Evolutionary conservation across 2,888 invertebrate genomes (phyloP).

Genomic region (Hypsopygia costalis): DNA sequence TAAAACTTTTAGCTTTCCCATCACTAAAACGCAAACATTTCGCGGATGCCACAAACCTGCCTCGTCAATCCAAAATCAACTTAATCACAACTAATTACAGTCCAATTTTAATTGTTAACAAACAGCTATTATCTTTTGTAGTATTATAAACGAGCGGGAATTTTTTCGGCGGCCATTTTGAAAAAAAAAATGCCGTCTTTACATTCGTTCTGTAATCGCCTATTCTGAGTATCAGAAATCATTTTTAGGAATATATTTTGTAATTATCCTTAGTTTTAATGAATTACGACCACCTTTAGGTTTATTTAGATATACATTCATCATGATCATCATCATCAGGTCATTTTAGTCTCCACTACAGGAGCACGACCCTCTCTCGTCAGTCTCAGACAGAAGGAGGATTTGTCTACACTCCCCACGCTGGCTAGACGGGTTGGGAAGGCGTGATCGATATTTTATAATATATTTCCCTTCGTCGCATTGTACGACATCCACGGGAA

Average conservation of each 20-base stretch:
- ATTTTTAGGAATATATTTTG: too few species aligned
- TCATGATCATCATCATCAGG: too few species aligned
- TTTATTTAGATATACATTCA: too few species aligned
- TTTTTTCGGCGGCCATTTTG: slow-evolving; percentile 34
- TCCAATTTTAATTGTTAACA: neutral
- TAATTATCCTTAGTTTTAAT: too few species aligned
- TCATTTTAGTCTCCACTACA: too few species aligned
- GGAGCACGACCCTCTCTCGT: too few species aligned
- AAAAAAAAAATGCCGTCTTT: slow-evolving; percentile 31
- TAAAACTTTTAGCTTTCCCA: slow-evolving; percentile 2
- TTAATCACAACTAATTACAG: neutral
- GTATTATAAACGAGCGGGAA: slow-evolving; percentile 1
- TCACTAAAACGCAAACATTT: slow-evolving; percentile 15
- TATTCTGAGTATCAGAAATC: slow-evolving; percentile 25
- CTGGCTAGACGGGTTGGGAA: too few species aligned
- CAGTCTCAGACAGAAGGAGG: too few species aligned
- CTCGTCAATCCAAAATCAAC: neutral
- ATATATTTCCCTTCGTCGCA: too few species aligned
- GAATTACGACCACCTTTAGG: slow-evolving; percentile 9
- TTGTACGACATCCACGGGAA: too few species aligned
- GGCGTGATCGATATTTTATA: too few species aligned
- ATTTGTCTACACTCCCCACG: too few species aligned
- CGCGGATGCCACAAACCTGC: slow-evolving; percentile 17
- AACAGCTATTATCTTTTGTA: neutral
- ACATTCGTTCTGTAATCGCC: slow-evolving; percentile 25